A percentile compares a stretch with the other conserved stretches of the same genome.
These are phyloP conservation scores for Rattus rattus DNA, from an alignment of 2,113 vertebrate species.

Conservation along the genomic window DNA sequence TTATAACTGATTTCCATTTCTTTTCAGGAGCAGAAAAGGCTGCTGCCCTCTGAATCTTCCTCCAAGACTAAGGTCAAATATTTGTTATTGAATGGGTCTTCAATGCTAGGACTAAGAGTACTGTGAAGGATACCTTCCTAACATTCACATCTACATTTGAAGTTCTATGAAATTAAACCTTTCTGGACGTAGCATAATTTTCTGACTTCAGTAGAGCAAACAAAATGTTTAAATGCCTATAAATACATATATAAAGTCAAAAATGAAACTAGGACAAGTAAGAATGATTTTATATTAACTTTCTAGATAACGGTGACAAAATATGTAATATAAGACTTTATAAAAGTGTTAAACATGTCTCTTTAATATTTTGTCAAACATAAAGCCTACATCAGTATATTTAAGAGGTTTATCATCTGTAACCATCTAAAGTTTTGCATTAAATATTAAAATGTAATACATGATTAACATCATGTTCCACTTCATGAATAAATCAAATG, in stretches of 20 bases:
- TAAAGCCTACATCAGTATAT: too few relatives aligned
- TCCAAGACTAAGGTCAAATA: background rate
- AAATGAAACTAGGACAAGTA: background rate
- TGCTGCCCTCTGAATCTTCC: background rate
- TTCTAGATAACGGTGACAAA: background rate
- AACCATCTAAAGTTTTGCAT: background rate
- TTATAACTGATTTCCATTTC: background rate
- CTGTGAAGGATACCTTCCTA: background rate
- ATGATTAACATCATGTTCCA: background rate
- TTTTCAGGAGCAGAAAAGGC: background rate
- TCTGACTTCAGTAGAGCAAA: background rate
- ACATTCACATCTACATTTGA: background rate
- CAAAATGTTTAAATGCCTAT: background rate
- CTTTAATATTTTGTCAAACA: background rate
- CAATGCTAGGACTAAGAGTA: background rate
- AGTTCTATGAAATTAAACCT: background rate
- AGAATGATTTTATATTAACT: slow-evolving; percentile 10
- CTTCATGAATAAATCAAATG: background rate
- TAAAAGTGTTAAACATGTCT: background rate
- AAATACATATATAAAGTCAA: background rate
- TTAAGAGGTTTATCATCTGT: background rate
- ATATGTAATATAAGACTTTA: background rate
- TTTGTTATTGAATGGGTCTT: background rate
- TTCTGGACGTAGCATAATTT: background rate
- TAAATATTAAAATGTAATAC: background rate